Conservation (phyloP, 64 coral and sea anemone genomes). For the Trachythela sp. region DNA sequence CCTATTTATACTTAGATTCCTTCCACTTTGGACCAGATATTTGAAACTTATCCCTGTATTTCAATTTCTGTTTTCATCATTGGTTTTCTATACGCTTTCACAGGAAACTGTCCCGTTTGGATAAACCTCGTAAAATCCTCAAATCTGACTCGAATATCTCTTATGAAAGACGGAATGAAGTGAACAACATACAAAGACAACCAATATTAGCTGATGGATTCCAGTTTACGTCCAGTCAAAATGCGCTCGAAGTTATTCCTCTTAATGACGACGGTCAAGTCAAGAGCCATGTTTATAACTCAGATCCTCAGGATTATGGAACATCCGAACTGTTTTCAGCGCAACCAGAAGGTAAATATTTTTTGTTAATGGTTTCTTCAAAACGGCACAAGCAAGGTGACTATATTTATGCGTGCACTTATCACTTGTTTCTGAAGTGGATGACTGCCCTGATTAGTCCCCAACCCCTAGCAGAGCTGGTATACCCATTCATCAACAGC, state of each 20-base stretch:
- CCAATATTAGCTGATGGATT: not conserved
- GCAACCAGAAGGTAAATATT: not conserved
- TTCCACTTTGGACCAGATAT: too few relatives aligned
- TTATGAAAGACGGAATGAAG: not conserved
- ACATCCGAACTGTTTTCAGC: not conserved
- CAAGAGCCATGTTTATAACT: not conserved
- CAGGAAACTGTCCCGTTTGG: not conserved
- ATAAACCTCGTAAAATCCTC: constrained; percentile 9
- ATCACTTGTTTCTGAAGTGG: too few relatives aligned
- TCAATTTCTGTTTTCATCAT: too few relatives aligned
- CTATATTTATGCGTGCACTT: too few relatives aligned
- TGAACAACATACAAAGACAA: not conserved
- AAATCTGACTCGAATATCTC: not conserved
- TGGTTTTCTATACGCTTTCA: not conserved
- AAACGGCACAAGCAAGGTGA: too few relatives aligned
- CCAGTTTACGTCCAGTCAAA: not conserved
- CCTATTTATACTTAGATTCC: too few relatives aligned
- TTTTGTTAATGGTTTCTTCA: not conserved
- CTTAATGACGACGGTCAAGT: not conserved
- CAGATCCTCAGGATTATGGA: not conserved
- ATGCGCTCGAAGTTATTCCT: not conserved
- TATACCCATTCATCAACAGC: too few relatives aligned
- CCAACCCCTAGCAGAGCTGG: too few relatives aligned
- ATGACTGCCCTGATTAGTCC: too few relatives aligned
- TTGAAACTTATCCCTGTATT: too few relatives aligned